These are phyloP conservation scores for Elysia chlorotica DNA, from an alignment of 1,140 invertebrate genomes.

Conservation along the genomic window DNA sequence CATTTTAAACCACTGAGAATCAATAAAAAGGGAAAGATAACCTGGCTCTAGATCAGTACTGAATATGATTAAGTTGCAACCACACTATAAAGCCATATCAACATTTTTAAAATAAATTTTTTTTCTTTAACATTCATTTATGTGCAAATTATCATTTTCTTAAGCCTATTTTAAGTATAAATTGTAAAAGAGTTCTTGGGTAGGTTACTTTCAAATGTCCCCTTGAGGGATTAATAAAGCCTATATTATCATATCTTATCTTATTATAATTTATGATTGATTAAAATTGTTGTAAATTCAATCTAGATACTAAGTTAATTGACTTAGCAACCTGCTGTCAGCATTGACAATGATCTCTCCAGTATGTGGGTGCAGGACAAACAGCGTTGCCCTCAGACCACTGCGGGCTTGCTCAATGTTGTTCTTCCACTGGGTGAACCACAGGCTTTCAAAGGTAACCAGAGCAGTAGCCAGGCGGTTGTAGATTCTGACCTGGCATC, in stretches of 20 bases:
- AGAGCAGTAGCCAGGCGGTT: constrained; percentile 58
- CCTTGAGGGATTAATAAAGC: not conserved
- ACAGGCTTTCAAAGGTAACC: constrained; percentile 60
- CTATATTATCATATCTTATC: not conserved
- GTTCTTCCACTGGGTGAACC: constrained; percentile 58
- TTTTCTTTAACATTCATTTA: no score
- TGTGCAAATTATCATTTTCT: no score
- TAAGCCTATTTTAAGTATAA: no score
- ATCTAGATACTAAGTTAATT: not conserved
- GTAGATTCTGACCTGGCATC: constrained; percentile 56
- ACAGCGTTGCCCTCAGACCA: constrained; percentile 56
- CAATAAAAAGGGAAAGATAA: no score
- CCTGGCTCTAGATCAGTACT: no score
- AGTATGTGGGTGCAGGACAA: constrained; percentile 54
- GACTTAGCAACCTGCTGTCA: constrained; percentile 53
- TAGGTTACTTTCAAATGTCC: no score
- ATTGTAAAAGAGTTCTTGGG: no score
- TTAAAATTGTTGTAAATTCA: not conserved
- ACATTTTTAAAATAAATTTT: no score
- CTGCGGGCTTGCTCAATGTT: constrained; percentile 55
- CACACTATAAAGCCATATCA: no score
- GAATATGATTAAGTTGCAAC: no score
- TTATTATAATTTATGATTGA: not conserved
- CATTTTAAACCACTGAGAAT: no score
- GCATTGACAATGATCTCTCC: constrained; percentile 59